Percentiles rank a stretch among this genome's conserved stretches.
phyloP scores from a whole-genome alignment of 2,888 invertebrate genomes.

The Rhagium mordax region DNA sequence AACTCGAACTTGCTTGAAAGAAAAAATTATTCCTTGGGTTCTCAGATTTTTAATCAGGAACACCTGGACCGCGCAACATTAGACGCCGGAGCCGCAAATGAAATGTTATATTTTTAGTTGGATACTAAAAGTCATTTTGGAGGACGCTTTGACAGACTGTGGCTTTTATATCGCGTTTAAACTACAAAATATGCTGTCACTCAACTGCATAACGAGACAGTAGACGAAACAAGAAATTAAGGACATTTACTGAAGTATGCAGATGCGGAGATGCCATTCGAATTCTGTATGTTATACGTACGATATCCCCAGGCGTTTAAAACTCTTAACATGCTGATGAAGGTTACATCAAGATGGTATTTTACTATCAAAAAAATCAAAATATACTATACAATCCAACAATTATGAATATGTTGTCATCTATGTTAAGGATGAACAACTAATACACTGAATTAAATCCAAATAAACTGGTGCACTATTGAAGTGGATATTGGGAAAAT shows the following conservation, averaged over 20 bases:
- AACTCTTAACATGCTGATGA: background rate
- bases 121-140: conserved; percentile 44
- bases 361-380: background rate
- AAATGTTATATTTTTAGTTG: conserved; percentile 44
- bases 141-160: conserved; percentile 52
- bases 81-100: conserved; percentile 14
- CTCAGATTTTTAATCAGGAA: conserved; percentile 52
- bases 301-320: background rate
- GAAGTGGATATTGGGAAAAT: no score
- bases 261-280: conserved; percentile 24
- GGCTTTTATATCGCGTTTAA: conserved; percentile 43
- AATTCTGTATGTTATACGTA: conserved; percentile 17
- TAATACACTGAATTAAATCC: no score
- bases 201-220: conserved; percentile 49
- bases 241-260: conserved; percentile 34
- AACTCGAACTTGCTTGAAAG: conserved; percentile 22
- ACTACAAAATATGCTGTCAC: conserved; percentile 53
- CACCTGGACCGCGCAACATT: conserved; percentile 46
- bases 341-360: background rate
- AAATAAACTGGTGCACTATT: no score
- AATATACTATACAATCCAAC: no score
- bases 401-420: no score
- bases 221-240: conserved; percentile 46
- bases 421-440: no score
- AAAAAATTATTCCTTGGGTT: conserved; percentile 23